Evolutionary conservation across 1,140 invertebrate genomes (phyloP), one percentile per base, ranked within the genome.

Genomic region (Neodiprion pinetum): DNA sequence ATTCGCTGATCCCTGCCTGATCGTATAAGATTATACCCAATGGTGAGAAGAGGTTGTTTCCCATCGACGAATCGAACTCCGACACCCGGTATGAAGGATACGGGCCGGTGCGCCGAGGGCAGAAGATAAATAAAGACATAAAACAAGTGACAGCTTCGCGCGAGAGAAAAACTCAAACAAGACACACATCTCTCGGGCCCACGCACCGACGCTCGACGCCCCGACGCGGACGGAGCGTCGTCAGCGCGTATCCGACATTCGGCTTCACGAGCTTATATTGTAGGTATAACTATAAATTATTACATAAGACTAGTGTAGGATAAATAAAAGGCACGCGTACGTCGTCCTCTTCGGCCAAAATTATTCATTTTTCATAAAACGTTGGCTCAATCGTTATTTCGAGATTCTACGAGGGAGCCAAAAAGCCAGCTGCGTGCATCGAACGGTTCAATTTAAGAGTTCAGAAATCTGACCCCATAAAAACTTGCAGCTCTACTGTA

Each of bases 111-210:
- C 53, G 53, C 11, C 11, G 53, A 61, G 53, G 53, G 28, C 28
- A 61, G 53, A 76, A 79, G 80, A 82, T 80, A 82, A 82, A 82
- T 82, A 82, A 82, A 82, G 76, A 80, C 75, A 75, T 82, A 79
- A 82, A 80, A 82, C 71, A 40, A 67, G 75, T 82, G 81, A 82
- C 81, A 82, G 81, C 78, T 81, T 80, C 78, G 75, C 78, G 80
- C 70, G 28, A 74, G 74, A 77, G 80, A 82, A 82, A 82, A 82
- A 82, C 53, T 61, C 11, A 80, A 75, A 75, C 40, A 48, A 49
- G 23, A 73, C 72, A 40, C 53, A 67, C 14, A 21, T 14, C 53
- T n/a, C 23, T 7, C n/a, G 66, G 65, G 47, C 61, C 50, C 65
- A 73, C 72, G 66, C 72, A 53, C 17, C 65, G 7, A 23, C 61